Percentiles rank a stretch among this genome's conserved stretches.
phyloP scores from a whole-genome alignment of 2,113 vertebrate species.

The Bubo blakistoni region DNA sequence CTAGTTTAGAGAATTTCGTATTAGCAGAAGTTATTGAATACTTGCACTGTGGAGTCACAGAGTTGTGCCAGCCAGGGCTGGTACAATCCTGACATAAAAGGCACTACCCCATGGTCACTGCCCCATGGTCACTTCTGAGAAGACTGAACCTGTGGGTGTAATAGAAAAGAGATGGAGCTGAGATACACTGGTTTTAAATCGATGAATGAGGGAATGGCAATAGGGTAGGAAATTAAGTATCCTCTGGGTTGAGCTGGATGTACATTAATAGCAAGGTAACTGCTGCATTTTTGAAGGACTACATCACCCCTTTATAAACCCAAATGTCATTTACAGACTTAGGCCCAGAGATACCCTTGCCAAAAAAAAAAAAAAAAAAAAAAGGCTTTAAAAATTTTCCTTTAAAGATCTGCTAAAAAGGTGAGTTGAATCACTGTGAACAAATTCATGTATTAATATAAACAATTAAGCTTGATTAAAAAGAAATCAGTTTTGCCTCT shows the following conservation, averaged over 20 bases:
- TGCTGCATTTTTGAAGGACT: not conserved
- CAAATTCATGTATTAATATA: conserved; percentile 24
- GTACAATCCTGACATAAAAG: not conserved
- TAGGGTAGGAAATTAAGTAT: not conserved
- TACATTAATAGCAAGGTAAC: not conserved
- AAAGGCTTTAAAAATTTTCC: not conserved
- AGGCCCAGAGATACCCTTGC: not conserved
- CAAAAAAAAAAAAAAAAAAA: not conserved
- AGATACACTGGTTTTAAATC: not conserved
- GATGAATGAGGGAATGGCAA: not conserved
- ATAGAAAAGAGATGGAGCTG: not conserved
- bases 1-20: not conserved
- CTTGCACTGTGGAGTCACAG: not conserved
- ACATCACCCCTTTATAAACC: not conserved
- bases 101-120: not conserved
- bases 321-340: not conserved
- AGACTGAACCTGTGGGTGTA: not conserved
- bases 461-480: conserved; percentile 54
- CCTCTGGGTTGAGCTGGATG: not conserved
- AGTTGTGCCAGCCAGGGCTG: not conserved
- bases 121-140: not conserved
- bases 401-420: not conserved
- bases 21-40: not conserved
- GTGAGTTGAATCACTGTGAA: not conserved
- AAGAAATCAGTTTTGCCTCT: conserved; percentile 49